Percentiles rank a stretch among this genome's conserved stretches.
These are phyloP conservation scores for Spicauda simplicius DNA, from an alignment of 2,888 invertebrate genomes.

Conservation along the genomic window DNA sequence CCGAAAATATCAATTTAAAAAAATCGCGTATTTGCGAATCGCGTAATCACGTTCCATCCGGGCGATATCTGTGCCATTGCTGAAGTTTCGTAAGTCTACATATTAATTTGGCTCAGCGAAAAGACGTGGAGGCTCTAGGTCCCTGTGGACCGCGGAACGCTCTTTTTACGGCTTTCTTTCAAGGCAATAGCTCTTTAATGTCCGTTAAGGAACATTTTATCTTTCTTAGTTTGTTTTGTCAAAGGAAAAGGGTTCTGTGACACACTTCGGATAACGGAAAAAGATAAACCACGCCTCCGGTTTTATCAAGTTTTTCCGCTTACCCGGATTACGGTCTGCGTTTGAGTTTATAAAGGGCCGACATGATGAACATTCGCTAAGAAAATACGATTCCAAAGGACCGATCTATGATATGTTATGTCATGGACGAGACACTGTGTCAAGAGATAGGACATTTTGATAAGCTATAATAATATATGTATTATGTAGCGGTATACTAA, in stretches of 20 bases:
- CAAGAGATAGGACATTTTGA: background rate
- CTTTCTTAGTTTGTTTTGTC: conserved; percentile 77
- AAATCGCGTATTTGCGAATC: too few species aligned
- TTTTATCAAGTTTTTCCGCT: conserved; percentile 68
- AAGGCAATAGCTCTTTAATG: conserved; percentile 76
- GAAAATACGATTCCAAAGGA: conserved; percentile 47
- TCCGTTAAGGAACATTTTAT: conserved; percentile 80
- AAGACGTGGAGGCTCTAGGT: conserved; percentile 52
- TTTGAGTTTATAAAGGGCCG: conserved; percentile 32
- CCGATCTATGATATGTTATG: background rate
- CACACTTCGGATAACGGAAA: conserved; percentile 72
- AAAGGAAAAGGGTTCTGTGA: conserved; percentile 77
- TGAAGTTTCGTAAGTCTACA: conserved; percentile 59
- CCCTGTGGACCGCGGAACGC: conserved; percentile 60
- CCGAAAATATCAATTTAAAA: too few species aligned
- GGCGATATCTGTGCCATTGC: background rate
- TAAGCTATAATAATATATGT: too few species aligned
- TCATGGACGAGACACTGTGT: background rate
- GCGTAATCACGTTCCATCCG: too few species aligned
- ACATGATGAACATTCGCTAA: conserved; percentile 51
- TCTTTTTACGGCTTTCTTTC: conserved; percentile 75
- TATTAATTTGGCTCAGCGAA: conserved; percentile 69
- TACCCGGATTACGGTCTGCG: conserved; percentile 52
- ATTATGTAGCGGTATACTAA: too few species aligned
- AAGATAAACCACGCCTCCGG: conserved; percentile 66